Conservation (phyloP, 2,888 invertebrate genomes). For the Patella ulyssiponensis region DNA sequence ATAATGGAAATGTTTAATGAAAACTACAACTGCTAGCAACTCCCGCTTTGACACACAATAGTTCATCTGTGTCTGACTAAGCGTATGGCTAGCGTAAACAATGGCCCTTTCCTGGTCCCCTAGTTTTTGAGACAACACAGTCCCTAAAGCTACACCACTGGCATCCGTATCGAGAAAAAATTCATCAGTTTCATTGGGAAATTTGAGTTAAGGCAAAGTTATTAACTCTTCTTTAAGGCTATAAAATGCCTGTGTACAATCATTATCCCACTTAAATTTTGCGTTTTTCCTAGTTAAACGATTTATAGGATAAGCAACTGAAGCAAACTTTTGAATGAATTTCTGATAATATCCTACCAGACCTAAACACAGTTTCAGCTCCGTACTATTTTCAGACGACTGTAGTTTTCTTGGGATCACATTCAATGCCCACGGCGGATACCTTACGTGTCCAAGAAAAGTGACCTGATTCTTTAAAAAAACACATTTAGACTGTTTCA, state of each 20-base stretch:
- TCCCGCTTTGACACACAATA: background rate
- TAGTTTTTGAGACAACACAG: background rate
- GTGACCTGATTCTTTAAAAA: background rate
- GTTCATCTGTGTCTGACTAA: background rate
- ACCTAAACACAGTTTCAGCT: background rate
- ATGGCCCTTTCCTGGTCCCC: background rate
- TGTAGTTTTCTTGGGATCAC: background rate
- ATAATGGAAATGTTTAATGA: too few species aligned
- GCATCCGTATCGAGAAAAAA: slow-evolving; percentile 1
- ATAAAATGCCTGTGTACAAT: background rate
- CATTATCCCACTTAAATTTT: background rate
- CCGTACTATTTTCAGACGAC: background rate
- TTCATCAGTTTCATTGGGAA: background rate
- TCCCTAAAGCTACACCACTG: background rate
- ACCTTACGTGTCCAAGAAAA: background rate
- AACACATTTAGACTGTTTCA: background rate
- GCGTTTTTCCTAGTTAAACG: background rate
- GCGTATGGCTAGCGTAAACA: background rate
- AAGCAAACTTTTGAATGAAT: background rate
- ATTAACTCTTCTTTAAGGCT: background rate
- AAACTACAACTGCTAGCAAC: background rate
- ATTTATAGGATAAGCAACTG: background rate
- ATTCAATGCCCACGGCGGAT: background rate
- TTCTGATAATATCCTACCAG: background rate
- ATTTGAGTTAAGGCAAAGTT: background rate